Evolutionary conservation across 2,113 vertebrate genomes (phyloP), one percentile per base, ranked within the genome.

Genomic region (Xyliphius kryptos): DNA sequence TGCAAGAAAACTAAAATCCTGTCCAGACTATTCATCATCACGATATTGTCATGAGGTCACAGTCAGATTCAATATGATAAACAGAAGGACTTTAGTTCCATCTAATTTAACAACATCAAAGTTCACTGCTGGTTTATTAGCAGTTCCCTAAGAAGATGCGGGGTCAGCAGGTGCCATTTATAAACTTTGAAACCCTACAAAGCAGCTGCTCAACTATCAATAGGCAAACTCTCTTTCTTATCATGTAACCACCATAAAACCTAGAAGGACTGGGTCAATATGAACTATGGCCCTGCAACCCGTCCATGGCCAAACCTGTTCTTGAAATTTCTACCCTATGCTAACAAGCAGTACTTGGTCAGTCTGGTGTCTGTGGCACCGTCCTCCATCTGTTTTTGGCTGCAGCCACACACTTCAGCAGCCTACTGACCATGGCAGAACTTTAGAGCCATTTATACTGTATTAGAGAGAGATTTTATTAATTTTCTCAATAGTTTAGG

Each of bases 311-410:
- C 41, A 66, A 68, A 53, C 53, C 49, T 63, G 56, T 50, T 46
- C 44, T 49, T 56, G 44, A 15, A 51, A 77, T 83, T 86, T 86
- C 84, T 74, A 82, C 63, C 36, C 52, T 81, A 21, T 79, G 70
- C 82, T 78, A 68, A 76, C 67, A 78, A 66, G 67, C 56, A 55
- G 69, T 60, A 71, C 79, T 81, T 68, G 63, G 62, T 53, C 41
- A 53, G 76, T 67, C 56, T 56, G 56, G 60, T 73, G 48, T 70
- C 62, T 73, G 71, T 70, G 70, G 70, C 74, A 78, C 69, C 78
- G 69, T 79, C 67, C 66, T 73, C 83, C 81, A 78, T 87, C 83
- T 84, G 82, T 81, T 77, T 73, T 76, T 77, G 79, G 77, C 77
- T 49, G 60, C 66, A 75, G 77, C 56, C 72, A 66, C 77, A 63